Conservation (phyloP, 1,140 invertebrate species). For the Trialeurodes vaporariorum region DNA sequence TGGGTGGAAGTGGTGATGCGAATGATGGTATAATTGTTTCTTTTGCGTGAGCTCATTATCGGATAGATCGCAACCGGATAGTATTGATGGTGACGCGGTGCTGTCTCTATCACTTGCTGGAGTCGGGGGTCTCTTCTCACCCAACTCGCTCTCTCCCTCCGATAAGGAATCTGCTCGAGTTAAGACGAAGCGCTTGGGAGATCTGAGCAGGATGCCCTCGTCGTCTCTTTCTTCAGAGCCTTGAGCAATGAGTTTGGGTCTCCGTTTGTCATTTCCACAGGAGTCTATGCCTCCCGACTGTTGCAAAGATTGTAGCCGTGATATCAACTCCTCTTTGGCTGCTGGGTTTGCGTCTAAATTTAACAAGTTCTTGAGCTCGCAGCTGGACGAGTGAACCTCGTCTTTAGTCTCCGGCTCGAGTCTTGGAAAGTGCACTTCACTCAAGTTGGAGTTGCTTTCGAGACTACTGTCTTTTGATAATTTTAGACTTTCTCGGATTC, state of each 20-base stretch:
- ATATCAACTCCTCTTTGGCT: slow-evolving; percentile 8
- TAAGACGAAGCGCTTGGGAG: slow-evolving; percentile 16
- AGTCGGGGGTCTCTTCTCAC: slow-evolving; percentile 25
- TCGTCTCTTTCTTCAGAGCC: slow-evolving; percentile 61
- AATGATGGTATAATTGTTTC: background rate
- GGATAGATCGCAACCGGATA: slow-evolving; percentile 33
- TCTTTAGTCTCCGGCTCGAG: background rate
- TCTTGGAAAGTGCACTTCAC: background rate
- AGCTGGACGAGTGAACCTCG: too few species aligned
- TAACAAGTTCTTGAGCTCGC: background rate
- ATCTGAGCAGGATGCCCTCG: slow-evolving; percentile 21
- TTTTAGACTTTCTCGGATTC: background rate
- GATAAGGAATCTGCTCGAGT: slow-evolving; percentile 41
- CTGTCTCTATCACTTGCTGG: slow-evolving; percentile 27
- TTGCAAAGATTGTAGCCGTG: slow-evolving; percentile 15
- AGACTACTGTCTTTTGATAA: background rate
- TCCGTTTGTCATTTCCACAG: slow-evolving; percentile 13
- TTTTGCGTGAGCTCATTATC: slow-evolving; percentile 27
- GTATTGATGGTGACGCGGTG: slow-evolving; percentile 17
- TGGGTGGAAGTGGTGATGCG: slow-evolving; percentile 25
- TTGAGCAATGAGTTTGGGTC: slow-evolving; percentile 48
- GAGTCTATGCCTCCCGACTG: too few species aligned
- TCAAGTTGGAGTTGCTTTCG: background rate
- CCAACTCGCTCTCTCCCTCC: slow-evolving; percentile 41
- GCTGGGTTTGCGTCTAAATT: slow-evolving; percentile 8